These are phyloP conservation scores for Datnioides undecimradiatus DNA, from an alignment of 2,113 vertebrate species.

Conservation along the genomic window DNA sequence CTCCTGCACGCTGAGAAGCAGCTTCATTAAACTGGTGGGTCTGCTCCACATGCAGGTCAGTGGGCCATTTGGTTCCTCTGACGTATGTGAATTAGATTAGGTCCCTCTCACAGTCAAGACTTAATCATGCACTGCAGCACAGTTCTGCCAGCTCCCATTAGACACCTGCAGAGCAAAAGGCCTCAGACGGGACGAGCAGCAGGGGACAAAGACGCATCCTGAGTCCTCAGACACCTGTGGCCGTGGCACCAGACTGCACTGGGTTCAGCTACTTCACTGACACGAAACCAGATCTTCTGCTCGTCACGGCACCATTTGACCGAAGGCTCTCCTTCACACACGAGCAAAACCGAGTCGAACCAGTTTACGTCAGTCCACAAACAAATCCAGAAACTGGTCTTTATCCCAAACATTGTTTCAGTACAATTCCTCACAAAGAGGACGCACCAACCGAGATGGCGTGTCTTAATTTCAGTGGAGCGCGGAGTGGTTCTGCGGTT, in stretches of 20 bases:
- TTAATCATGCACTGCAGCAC: slow-evolving; percentile 61
- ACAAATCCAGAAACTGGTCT: not conserved
- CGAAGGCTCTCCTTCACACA: too few species aligned
- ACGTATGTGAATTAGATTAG: slow-evolving; percentile 61
- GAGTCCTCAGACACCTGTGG: slow-evolving; percentile 33
- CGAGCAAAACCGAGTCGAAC: not conserved
- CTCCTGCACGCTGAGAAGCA: too few species aligned
- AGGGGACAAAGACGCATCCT: slow-evolving; percentile 10
- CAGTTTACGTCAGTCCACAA: not conserved
- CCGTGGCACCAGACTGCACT: not conserved
- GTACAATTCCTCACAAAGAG: not conserved
- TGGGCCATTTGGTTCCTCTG: slow-evolving; percentile 40
- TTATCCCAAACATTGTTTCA: slow-evolving; percentile 24
- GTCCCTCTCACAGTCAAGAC: slow-evolving; percentile 48
- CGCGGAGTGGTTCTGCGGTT: slow-evolving; percentile 30
- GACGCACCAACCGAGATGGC: slow-evolving; percentile 6
- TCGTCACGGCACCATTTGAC: too few species aligned
- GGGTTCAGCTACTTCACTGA: not conserved
- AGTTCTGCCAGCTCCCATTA: slow-evolving; percentile 71
- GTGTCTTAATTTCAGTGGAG: slow-evolving; percentile 39
- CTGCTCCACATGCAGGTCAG: slow-evolving; percentile 63
- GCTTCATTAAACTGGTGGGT: too few species aligned
- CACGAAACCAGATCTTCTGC: not conserved
- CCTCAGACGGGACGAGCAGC: slow-evolving; percentile 25
- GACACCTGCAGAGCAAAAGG: slow-evolving; percentile 49